Percentiles rank a stretch among this genome's conserved stretches.
Evolutionary conservation across 2,113 vertebrate species (phyloP).

Genomic region (Cottus gobio): DNA sequence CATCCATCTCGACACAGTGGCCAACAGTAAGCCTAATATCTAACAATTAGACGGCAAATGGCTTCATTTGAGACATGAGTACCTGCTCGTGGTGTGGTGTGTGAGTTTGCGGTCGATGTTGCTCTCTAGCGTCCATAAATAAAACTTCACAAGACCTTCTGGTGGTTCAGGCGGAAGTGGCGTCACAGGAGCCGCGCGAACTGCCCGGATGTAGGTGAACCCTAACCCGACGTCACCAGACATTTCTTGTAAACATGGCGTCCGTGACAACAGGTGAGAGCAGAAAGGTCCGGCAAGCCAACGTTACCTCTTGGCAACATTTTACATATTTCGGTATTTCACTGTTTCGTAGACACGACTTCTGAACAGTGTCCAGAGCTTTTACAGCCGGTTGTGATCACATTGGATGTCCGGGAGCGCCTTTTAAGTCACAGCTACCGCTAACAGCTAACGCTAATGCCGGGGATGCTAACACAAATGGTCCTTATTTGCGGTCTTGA

Average conservation of each 20-base stretch:
- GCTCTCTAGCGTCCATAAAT: slow-evolving; percentile 58
- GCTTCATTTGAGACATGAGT: background rate
- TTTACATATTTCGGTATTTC: fast-evolving
- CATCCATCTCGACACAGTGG: background rate
- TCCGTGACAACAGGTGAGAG: slow-evolving; percentile 85
- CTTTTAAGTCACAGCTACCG: slow-evolving; percentile 2
- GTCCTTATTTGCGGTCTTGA: background rate
- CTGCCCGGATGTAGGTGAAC: slow-evolving; percentile 31
- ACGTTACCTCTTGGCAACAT: background rate
- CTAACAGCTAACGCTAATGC: slow-evolving; percentile 37
- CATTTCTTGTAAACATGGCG: slow-evolving; percentile 81
- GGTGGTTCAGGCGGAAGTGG: slow-evolving; percentile 50
- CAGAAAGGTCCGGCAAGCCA: slow-evolving; percentile 44
- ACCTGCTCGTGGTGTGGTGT: background rate
- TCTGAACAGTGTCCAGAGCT: fast-evolving
- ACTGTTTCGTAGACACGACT: fast-evolving
- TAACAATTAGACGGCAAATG: background rate
- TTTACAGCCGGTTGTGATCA: fast-evolving
- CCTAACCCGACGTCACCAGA: slow-evolving; percentile 46
- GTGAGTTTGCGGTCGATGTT: slow-evolving; percentile 2
- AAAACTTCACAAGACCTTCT: background rate
- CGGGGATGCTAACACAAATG: slow-evolving; percentile 18
- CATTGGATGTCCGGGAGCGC: background rate
- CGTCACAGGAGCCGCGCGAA: slow-evolving; percentile 44
- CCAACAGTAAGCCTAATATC: background rate